Conservation (phyloP, 2,797 vertebrate species). For the Poecilia velifera region DNA sequence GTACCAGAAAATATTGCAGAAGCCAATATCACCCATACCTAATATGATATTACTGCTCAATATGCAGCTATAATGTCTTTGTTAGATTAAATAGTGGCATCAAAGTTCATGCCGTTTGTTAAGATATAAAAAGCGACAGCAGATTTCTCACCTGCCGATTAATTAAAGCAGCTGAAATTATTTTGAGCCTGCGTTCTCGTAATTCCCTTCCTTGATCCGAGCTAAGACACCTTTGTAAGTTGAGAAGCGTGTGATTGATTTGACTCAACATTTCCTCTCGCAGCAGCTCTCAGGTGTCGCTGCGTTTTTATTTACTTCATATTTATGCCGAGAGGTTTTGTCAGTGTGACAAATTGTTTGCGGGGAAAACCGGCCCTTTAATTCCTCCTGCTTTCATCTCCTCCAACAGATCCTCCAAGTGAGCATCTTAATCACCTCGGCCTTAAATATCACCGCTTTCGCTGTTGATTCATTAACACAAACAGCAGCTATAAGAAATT, state of each 20-base stretch:
- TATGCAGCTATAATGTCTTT: background rate
- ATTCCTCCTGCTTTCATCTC: slow-evolving; percentile 3
- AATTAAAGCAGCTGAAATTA: background rate
- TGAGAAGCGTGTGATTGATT: background rate
- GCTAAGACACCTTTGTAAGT: background rate
- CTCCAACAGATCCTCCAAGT: background rate
- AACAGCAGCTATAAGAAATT: slow-evolving; percentile 6
- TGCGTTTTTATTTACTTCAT: slow-evolving; percentile 4
- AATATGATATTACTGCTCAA: background rate
- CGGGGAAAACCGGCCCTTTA: background rate
- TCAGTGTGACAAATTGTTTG: background rate
- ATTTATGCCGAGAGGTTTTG: slow-evolving; percentile 4
- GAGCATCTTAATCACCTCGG: background rate
- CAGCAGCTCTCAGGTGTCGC: background rate
- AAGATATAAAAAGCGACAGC: background rate
- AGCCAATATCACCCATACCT: too few species aligned
- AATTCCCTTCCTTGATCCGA: background rate
- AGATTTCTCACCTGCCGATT: background rate
- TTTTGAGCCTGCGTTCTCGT: background rate
- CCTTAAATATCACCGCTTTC: background rate
- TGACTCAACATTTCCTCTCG: background rate
- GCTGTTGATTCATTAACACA: slow-evolving; percentile 1
- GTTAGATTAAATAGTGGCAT: background rate
- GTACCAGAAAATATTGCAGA: too few species aligned
- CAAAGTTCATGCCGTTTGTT: background rate